Evolutionary conservation across 1,140 invertebrate genomes (phyloP).

Genomic region (Augochlora pura): DNA sequence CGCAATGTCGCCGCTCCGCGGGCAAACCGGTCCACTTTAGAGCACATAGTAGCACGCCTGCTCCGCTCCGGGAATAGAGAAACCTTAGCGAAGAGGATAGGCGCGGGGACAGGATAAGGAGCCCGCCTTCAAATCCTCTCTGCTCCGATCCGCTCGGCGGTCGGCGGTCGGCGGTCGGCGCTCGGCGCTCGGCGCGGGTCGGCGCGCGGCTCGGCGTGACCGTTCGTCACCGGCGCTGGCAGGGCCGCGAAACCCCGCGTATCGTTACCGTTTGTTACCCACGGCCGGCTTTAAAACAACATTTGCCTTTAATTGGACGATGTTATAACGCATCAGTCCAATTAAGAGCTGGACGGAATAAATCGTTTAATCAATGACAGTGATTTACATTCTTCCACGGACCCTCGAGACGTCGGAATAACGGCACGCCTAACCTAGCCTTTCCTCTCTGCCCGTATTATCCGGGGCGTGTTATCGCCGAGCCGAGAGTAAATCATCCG

Average conservation of each 20-base stretch:
- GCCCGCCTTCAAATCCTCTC: too few species aligned
- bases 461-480: constrained; percentile 3
- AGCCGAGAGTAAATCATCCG: constrained; percentile 29
- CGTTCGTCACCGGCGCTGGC: background rate
- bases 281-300: constrained; percentile 57
- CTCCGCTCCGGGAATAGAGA: constrained; percentile 6
- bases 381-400: constrained; percentile 70
- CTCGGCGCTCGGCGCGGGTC: too few species aligned
- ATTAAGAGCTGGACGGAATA: constrained; percentile 70
- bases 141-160: too few species aligned
- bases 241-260: background rate
- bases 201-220: background rate
- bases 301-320: constrained; percentile 71
- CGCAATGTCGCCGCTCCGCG: background rate
- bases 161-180: background rate
- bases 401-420: constrained; percentile 28
- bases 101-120: background rate
- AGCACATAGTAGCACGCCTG: constrained; percentile 29
- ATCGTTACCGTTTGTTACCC: constrained; percentile 61
- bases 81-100: background rate
- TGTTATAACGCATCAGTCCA: constrained; percentile 71
- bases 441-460: constrained; percentile 36
- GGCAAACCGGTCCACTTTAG: constrained; percentile 49
- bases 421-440: constrained; percentile 55
- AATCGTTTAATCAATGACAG: constrained; percentile 73